Conservation (phyloP, 2,113 vertebrate genomes). For the Anthoscopus minutus region DNA sequence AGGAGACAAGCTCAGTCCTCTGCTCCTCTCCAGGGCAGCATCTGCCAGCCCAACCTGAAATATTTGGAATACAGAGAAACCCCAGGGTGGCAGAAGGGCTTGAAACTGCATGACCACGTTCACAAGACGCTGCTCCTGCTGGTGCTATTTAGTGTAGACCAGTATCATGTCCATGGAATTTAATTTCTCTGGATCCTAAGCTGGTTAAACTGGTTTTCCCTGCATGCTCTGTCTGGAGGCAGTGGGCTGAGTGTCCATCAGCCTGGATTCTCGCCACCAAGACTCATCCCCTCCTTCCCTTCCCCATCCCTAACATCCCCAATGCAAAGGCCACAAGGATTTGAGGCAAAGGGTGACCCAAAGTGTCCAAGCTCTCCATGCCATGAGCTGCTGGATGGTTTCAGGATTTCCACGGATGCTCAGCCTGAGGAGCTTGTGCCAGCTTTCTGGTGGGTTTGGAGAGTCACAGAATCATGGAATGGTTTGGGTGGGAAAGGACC, state of each 20-base stretch:
- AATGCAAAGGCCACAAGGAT: not conserved
- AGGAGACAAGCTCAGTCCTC: not conserved
- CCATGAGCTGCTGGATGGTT: not conserved
- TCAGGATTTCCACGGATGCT: not conserved
- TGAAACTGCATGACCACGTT: not conserved
- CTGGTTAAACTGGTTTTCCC: not conserved
- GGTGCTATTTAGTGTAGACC: not conserved
- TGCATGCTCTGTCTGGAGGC: not conserved
- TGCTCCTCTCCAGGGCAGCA: not conserved
- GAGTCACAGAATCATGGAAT: not conserved
- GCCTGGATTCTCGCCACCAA: not conserved
- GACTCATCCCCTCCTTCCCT: not conserved
- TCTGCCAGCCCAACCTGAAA: not conserved
- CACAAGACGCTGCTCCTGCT: not conserved
- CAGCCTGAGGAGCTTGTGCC: not conserved
- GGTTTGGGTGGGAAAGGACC: not conserved
- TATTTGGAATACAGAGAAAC: not conserved
- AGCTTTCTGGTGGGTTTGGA: not conserved
- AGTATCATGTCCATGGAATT: not conserved
- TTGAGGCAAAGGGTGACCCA: not conserved
- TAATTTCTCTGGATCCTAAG: not conserved
- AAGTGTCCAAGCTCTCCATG: not conserved
- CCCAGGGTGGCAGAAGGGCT: not conserved
- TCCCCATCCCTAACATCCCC: not conserved
- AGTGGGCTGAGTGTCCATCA: not conserved